phyloP scores from a whole-genome alignment of 2,888 invertebrate genomes.

The Calameuta filiformis region DNA sequence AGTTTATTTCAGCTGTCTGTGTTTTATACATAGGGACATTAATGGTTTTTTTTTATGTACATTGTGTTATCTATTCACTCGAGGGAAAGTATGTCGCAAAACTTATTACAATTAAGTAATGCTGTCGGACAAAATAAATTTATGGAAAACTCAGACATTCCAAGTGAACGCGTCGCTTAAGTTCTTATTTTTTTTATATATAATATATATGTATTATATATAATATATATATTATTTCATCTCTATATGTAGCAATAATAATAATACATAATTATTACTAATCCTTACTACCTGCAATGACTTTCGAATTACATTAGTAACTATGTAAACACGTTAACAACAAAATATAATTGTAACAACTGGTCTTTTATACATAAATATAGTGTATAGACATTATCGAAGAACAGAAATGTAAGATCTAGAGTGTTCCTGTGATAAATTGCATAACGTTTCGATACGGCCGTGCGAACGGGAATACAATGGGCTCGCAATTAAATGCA shows the following conservation, averaged over 20 bases:
- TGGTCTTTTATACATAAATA: slow-evolving; percentile 29
- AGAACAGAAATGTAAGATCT: too few relatives aligned
- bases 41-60: slow-evolving; percentile 42
- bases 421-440: too few relatives aligned
- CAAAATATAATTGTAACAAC: slow-evolving; percentile 33
- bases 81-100: slow-evolving; percentile 33
- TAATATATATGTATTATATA: neutral
- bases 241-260: slow-evolving; percentile 12
- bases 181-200: slow-evolving; percentile 5
- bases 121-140: slow-evolving; percentile 2
- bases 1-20: slow-evolving; percentile 51
- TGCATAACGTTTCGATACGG: too few relatives aligned
- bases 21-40: slow-evolving; percentile 53
- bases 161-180: slow-evolving; percentile 5
- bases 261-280: neutral
- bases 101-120: slow-evolving; percentile 23
- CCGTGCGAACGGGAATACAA: too few relatives aligned
- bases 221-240: slow-evolving; percentile 20
- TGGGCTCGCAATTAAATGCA: too few relatives aligned
- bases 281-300: slow-evolving; percentile 12
- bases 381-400: slow-evolving; percentile 19
- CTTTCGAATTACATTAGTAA: slow-evolving; percentile 21
- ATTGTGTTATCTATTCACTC: slow-evolving; percentile 25
- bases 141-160: neutral
- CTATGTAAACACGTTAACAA: slow-evolving; percentile 28